These are phyloP conservation scores for Trachymyrmex cornetzi DNA, from an alignment of 1,140 invertebrate genomes.

Conservation along the genomic window DNA sequence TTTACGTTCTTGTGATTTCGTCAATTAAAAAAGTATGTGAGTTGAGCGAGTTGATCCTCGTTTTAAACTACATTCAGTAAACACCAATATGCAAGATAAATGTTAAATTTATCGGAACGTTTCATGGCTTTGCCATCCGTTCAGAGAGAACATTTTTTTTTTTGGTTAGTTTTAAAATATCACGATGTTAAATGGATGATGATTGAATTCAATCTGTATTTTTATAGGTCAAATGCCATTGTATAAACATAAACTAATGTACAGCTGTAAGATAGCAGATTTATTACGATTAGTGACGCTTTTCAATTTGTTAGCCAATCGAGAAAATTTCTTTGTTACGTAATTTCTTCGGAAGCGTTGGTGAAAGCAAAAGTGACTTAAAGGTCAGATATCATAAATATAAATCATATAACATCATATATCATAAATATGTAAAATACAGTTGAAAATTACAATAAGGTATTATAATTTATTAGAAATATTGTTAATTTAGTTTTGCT, in stretches of 20 bases:
- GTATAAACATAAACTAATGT: neutral
- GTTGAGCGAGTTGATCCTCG: neutral
- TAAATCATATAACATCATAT: neutral
- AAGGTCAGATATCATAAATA: neutral
- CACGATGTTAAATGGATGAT: conserved; percentile 4
- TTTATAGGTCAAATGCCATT: conserved; percentile 10
- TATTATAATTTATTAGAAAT: neutral
- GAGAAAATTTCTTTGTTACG: conserved; percentile 4
- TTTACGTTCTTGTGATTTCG: conserved; percentile 10
- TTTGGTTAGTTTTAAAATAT: conserved; percentile 5
- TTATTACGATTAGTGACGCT: conserved; percentile 23
- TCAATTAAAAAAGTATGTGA: conserved; percentile 43
- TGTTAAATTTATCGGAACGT: conserved; percentile 29
- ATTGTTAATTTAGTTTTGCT: neutral
- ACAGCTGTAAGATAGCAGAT: neutral
- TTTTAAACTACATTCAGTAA: conserved; percentile 27
- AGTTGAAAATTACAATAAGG: neutral
- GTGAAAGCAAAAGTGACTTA: neutral
- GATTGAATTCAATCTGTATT: conserved; percentile 17
- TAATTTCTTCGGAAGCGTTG: neutral
- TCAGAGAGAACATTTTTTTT: conserved; percentile 16
- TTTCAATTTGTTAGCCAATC: conserved; percentile 34
- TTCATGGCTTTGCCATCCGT: neutral
- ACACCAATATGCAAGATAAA: conserved; percentile 8
- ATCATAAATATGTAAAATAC: neutral